Conservation (phyloP, 1,140 invertebrate species). For the Bursaphelenchus mucronatus region DNA sequence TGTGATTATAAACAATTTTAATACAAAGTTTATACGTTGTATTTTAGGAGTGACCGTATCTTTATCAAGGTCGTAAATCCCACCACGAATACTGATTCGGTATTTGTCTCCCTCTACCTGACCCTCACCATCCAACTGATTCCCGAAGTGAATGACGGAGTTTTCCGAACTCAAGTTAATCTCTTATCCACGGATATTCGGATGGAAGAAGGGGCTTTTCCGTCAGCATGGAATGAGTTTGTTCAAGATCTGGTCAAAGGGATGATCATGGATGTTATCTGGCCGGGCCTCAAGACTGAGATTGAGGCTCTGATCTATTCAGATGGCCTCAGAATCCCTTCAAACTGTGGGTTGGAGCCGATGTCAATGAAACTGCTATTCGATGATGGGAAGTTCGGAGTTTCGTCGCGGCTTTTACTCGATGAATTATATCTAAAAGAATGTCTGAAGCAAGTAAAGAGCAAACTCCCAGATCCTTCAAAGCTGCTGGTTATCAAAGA, state of each 20-base stretch:
- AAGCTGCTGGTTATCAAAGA: constrained; percentile 42
- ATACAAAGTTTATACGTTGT: not conserved
- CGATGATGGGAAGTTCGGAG: constrained; percentile 49
- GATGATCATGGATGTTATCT: constrained; percentile 59
- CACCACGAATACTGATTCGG: constrained; percentile 40
- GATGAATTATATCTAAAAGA: constrained; percentile 33
- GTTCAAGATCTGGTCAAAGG: constrained; percentile 57
- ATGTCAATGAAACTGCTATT: constrained; percentile 40
- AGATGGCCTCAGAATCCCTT: constrained; percentile 49
- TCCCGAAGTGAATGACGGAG: constrained; percentile 54
- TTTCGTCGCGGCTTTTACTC: constrained; percentile 42
- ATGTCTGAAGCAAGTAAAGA: constrained; percentile 51
- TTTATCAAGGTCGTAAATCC: constrained; percentile 57
- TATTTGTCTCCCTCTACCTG: constrained; percentile 52
- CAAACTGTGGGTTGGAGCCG: constrained; percentile 54
- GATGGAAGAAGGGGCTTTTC: constrained; percentile 56
- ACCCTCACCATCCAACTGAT: constrained; percentile 44
- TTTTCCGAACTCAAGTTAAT: constrained; percentile 52
- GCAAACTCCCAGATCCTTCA: constrained; percentile 52
- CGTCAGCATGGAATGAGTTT: constrained; percentile 46
- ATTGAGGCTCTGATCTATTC: constrained; percentile 53
- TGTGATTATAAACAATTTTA: constrained; percentile 22
- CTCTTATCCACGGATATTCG: constrained; percentile 51
- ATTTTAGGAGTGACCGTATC: constrained; percentile 54
- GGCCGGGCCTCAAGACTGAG: constrained; percentile 53